phyloP scores from a whole-genome alignment of 2,113 vertebrate species.

The Gracilinanus agilis region DNA sequence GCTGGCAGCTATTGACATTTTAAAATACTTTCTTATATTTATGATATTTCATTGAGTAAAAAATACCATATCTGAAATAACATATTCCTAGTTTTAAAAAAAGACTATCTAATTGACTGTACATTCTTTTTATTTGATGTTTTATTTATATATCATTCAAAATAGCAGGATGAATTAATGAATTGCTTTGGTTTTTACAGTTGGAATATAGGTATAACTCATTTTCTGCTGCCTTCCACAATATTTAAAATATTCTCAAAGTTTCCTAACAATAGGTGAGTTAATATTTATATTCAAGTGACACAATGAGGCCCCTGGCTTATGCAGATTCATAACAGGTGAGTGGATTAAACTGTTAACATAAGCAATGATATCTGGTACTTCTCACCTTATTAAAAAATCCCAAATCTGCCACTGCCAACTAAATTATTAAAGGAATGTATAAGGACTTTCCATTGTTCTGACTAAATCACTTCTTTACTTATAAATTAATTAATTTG shows the following conservation, averaged over 20 bases:
- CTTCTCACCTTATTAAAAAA: constrained; percentile 10
- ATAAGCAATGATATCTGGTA: neutral
- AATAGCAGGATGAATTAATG: neutral
- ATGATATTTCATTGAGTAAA: neutral
- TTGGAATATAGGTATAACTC: neutral
- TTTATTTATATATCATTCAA: neutral
- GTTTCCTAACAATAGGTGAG: neutral
- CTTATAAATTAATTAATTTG: neutral
- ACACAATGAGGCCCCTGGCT: neutral
- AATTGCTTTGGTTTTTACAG: neutral
- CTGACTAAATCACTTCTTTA: neutral
- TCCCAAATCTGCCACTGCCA: neutral
- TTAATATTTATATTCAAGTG: neutral
- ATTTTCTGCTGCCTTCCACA: neutral
- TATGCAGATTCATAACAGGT: neutral
- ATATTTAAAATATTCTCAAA: neutral
- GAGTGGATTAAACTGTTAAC: neutral
- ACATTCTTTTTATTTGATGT: neutral
- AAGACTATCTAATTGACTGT: neutral
- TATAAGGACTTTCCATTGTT: constrained; percentile 3
- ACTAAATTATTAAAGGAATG: constrained; percentile 41
- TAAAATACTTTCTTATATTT: neutral
- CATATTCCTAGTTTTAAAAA: neutral
- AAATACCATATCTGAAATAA: neutral
- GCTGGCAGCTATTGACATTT: neutral